A percentile compares a stretch with the other conserved stretches of the same genome.
Evolutionary conservation across 1,140 invertebrate species (phyloP).

Genomic region (Drosophila murphyi): DNA sequence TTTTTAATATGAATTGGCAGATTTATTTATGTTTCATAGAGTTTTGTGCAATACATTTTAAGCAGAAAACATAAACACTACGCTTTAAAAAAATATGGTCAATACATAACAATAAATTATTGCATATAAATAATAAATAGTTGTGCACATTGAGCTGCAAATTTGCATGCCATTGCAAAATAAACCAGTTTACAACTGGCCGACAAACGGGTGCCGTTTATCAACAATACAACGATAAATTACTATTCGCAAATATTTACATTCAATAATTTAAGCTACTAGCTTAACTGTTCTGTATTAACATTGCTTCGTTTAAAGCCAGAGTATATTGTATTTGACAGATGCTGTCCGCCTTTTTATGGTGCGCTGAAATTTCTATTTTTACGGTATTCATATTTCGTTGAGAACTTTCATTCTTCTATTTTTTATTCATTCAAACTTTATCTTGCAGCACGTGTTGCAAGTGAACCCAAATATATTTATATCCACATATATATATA

Average conservation of each 20-base stretch:
- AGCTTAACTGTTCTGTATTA: not conserved
- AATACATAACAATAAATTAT: constrained; percentile 13
- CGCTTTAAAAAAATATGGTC: constrained; percentile 12
- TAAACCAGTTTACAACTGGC: not conserved
- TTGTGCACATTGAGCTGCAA: not conserved
- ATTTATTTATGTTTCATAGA: constrained; percentile 17
- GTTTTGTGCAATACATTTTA: constrained; percentile 31
- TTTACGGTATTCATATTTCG: constrained; percentile 18
- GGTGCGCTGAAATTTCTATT: not conserved
- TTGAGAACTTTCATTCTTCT: constrained; percentile 9
- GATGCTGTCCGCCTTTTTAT: not conserved
- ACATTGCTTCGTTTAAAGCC: not conserved
- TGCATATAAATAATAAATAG: constrained; percentile 9
- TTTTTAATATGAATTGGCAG: constrained; percentile 5
- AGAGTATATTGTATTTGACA: not conserved
- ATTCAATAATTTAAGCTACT: not conserved
- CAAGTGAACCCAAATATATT: not conserved
- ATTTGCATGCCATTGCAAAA: constrained; percentile 12
- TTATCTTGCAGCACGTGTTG: constrained; percentile 55
- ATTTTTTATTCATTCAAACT: constrained; percentile 18
- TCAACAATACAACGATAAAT: constrained; percentile 1
- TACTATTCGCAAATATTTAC: not conserved
- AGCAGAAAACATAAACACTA: constrained; percentile 11
- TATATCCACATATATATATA: constrained; percentile 10
- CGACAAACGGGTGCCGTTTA: not conserved